Evolutionary conservation across 2,113 vertebrate genomes (phyloP), one percentile per base, ranked within the genome.

Genomic region (Cochlearius cochlearius): DNA sequence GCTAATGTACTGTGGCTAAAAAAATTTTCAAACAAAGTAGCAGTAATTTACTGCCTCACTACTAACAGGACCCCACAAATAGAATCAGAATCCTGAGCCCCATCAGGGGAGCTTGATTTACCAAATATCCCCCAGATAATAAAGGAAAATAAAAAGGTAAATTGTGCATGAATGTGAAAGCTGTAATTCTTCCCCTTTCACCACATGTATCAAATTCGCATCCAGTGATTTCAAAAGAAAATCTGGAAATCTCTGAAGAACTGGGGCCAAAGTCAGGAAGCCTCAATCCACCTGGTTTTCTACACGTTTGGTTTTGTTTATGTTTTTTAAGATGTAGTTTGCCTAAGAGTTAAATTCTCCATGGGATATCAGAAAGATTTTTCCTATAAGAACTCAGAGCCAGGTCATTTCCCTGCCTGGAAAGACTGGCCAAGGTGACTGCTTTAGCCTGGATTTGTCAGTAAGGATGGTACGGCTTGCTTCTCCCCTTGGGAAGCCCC

Each of bases 1-100:
- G 97, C 97, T 98, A 98, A 98, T 98, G 98, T 98, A 97, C 94
- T 98, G 98, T 98, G 96, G 98, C 98, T 98, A 98, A 97, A 98
- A 98, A 98, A 98, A 98, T 97, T 95, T 96, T 97, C 98, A 98
- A 98, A 98, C 98, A 98, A 97, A 98, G 97, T 96, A 63, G 90
- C 88, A 89, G 97, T 97, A 98, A 98, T 98, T 98, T 98, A 98
- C 85, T 96, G 97, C 98, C 96, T 76, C 25, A 43, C 97, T 98
- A 88, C 95, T 97, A 95, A 96, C 43, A 5, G 96, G 98, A 98
- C 97, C 98, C 96, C 96, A 97, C 89, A 98, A 98, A 97, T 93
- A 75, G 97, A 97, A 95, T 94, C 96, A 96, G 97, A 95, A 96
- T 80, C 89, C 88, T 87, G 91, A 96, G 96, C 93, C 90, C 96